Conservation (phyloP, 1,140 invertebrate genomes). For the Andrena cerasifolii region DNA sequence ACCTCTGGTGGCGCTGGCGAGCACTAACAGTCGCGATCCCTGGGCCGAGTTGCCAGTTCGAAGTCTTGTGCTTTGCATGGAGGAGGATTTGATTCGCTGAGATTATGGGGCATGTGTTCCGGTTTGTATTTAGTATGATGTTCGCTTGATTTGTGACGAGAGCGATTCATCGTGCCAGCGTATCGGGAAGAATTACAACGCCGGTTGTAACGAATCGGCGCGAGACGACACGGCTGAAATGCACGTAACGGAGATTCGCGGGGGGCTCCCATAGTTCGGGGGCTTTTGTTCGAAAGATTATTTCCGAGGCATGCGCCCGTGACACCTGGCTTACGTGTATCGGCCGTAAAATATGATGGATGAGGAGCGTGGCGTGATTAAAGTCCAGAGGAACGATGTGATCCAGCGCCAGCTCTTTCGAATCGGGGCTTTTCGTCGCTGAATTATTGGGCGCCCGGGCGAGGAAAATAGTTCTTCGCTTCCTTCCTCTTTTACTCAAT, state of each 20-base stretch:
- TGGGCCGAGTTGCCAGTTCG: no score
- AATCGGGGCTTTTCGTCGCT: slow-evolving; percentile 4
- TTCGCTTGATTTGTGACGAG: no score
- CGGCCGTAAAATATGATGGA: slow-evolving; percentile 16
- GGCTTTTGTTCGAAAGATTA: slow-evolving; percentile 11
- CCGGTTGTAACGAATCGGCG: neutral
- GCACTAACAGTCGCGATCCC: no score
- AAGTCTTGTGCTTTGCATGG: no score
- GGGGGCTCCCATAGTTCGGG: neutral
- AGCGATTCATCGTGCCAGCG: neutral
- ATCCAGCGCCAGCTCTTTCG: slow-evolving; percentile 7
- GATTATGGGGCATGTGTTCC: no score
- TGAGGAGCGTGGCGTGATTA: slow-evolving; percentile 16
- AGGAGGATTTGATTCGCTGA: no score
- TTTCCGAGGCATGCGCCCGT: neutral
- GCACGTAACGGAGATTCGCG: neutral
- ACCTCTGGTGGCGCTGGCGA: no score
- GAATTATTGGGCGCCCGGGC: slow-evolving; percentile 2
- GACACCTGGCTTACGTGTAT: neutral
- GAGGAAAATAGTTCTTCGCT: neutral
- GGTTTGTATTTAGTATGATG: no score
- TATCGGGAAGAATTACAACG: neutral
- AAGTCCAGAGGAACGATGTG: neutral
- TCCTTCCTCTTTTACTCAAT: neutral
- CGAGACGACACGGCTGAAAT: neutral